phyloP scores from a whole-genome alignment of 2,888 invertebrate species.

The Stegophylla sp. region DNA sequence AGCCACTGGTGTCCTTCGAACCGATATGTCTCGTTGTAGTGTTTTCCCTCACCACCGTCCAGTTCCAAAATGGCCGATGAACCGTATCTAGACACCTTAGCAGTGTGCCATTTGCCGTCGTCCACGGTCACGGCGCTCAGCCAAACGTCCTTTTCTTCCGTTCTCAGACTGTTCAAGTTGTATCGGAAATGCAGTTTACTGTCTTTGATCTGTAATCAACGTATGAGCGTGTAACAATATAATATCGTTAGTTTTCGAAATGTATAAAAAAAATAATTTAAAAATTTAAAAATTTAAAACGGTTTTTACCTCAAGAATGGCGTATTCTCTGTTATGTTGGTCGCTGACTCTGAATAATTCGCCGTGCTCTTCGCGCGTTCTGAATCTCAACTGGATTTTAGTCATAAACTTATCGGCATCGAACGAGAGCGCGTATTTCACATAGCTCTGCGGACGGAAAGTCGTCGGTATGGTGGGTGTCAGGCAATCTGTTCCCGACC shows the following conservation, averaged over 20 bases:
- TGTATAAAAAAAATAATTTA: not conserved
- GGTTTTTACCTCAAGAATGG: slow-evolving; percentile 77
- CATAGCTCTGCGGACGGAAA: slow-evolving; percentile 91
- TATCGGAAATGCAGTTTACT: slow-evolving; percentile 88
- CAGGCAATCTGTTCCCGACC: slow-evolving; percentile 88
- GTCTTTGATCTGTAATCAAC: slow-evolving; percentile 79
- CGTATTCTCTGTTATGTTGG: slow-evolving; percentile 92
- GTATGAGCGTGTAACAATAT: not conserved
- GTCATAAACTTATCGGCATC: slow-evolving; percentile 92
- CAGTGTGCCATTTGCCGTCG: slow-evolving; percentile 97
- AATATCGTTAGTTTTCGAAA: not conserved
- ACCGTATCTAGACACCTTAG: slow-evolving; percentile 87
- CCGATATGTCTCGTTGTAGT: slow-evolving; percentile 90
- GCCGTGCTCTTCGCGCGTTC: slow-evolving; percentile 91
- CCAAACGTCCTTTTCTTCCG: slow-evolving; percentile 87
- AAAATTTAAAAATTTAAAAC: too few relatives aligned
- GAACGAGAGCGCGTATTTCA: slow-evolving; percentile 94
- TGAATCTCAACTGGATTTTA: slow-evolving; percentile 89
- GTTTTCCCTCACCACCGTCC: slow-evolving; percentile 92
- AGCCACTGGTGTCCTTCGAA: slow-evolving; percentile 92
- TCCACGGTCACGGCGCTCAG: slow-evolving; percentile 87
- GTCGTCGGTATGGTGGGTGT: slow-evolving; percentile 87
- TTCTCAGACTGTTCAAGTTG: slow-evolving; percentile 88
- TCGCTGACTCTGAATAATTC: slow-evolving; percentile 93
- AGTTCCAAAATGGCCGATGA: slow-evolving; percentile 90